Evolutionary conservation across 2,888 invertebrate genomes (phyloP).

Genomic region (Clistopyga incitator): DNA sequence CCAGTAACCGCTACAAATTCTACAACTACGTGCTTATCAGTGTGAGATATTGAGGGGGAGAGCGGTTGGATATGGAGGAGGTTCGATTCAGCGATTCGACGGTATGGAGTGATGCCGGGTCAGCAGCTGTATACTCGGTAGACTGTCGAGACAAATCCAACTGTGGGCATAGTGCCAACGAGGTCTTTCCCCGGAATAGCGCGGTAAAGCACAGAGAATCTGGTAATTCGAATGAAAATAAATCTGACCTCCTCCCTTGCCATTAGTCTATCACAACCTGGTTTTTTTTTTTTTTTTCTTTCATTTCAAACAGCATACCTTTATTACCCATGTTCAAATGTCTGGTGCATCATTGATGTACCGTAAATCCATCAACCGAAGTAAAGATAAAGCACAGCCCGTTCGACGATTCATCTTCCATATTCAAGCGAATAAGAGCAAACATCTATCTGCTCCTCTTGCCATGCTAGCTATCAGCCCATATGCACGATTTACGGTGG

Average conservation of each 20-base stretch:
- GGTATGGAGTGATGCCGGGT: slow-evolving; percentile 5
- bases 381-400: too few relatives aligned
- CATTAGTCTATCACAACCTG: neutral
- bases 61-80: neutral
- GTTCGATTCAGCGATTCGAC: slow-evolving; percentile 17
- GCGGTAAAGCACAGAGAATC: neutral
- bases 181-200: slow-evolving; percentile 2
- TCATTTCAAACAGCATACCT: neutral
- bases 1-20: neutral
- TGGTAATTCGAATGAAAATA: slow-evolving; percentile 7
- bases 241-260: neutral
- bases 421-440: too few relatives aligned
- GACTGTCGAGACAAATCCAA: slow-evolving; percentile 7
- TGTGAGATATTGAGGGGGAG: slow-evolving; percentile 15
- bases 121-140: slow-evolving; percentile 1
- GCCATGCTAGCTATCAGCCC: too few relatives aligned
- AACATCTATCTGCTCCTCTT: too few relatives aligned
- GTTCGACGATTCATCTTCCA: too few relatives aligned
- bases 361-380: too few relatives aligned
- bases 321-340: neutral
- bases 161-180: slow-evolving; percentile 16
- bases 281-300: too few relatives aligned
- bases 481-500: too few relatives aligned
- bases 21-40: neutral
- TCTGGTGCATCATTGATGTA: too few relatives aligned